Evolutionary conservation across 1,140 invertebrate genomes (phyloP).

Genomic region (Oreohelix idahoensis): DNA sequence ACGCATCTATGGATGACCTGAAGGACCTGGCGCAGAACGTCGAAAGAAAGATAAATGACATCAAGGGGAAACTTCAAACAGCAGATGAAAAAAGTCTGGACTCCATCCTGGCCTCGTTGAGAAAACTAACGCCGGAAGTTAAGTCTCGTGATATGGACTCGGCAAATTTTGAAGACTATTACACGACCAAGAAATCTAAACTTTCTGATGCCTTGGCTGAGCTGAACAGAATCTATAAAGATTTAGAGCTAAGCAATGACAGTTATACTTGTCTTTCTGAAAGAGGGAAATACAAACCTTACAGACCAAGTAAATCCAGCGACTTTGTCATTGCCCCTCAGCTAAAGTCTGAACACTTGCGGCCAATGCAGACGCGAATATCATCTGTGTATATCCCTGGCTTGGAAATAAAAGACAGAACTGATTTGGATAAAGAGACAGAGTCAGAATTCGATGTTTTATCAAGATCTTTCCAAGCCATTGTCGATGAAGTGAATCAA

Average conservation of each 20-base stretch:
- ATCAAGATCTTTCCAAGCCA: constrained; percentile 65
- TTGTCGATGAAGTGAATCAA: constrained; percentile 63
- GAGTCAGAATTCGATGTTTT: constrained; percentile 66
- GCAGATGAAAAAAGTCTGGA: constrained; percentile 65
- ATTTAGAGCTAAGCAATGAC: constrained; percentile 57
- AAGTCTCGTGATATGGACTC: constrained; percentile 45
- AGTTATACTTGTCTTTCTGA: constrained; percentile 43
- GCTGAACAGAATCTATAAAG: constrained; percentile 63
- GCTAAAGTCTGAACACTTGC: constrained; percentile 29
- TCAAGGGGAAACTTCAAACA: constrained; percentile 61
- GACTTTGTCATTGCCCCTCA: not conserved
- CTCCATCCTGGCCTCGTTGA: constrained; percentile 57
- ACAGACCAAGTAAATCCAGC: constrained; percentile 32
- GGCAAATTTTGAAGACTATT: constrained; percentile 46
- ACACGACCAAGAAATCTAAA: constrained; percentile 58
- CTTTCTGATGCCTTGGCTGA: constrained; percentile 63
- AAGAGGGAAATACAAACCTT: constrained; percentile 45
- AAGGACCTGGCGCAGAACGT: constrained; percentile 62
- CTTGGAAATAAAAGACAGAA: constrained; percentile 43
- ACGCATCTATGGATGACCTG: constrained; percentile 64
- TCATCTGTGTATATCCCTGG: constrained; percentile 45
- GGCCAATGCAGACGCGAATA: constrained; percentile 37
- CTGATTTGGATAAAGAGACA: constrained; percentile 57
- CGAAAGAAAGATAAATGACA: constrained; percentile 58
- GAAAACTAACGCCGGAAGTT: constrained; percentile 59